Evolutionary conservation across 1,140 invertebrate genomes (phyloP), one percentile per base, ranked within the genome.

Genomic region (Drosophila parvula): DNA sequence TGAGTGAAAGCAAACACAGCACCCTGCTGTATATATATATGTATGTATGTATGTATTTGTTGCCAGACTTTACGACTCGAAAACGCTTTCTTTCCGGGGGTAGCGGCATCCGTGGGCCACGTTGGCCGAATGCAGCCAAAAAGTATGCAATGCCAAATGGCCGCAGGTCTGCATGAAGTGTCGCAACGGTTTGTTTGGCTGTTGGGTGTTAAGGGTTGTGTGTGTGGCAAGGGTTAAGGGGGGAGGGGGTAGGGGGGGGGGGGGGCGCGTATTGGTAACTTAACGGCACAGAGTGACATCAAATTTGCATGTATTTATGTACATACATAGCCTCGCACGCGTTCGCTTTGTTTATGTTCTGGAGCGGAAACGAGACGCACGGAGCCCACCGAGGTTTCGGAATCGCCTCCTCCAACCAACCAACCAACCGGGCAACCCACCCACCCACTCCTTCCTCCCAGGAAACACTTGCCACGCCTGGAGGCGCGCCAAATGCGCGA

Each of bases 311-410:
- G 64, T 68, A 65, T 69, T 69, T 69, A 69, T 74, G 70, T 73
- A 75, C 69, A 75, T 47, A 75, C 50, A 74, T 56, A 74, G 63
- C 45, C 71, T 55, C 47, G 64, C 73, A 80, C 71, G 69, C 77
- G 64, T 64, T 51, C 77, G 75, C 79, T 86, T 86, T 86, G 78
- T 78, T 86, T 74, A 81, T 81, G 79, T 86, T 86, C 78, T 86
- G 78, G 82, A 85, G 82, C 82, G 82, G 82, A 85, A 85, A 79
- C 70, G 63, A 62, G 57, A 78, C 74, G 65, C 60, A 71, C 38
- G 50, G 41, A 22, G 51, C 53, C 48, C 47, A 38, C 59, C 59
- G 28, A 62, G 43, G 69, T 51, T 48, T 45, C 45, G 44, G 51
- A 22, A 55, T 55, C 51, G 51, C 34, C 61, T 32, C n/a, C 47